phyloP scores from a whole-genome alignment of 2,888 invertebrate genomes.

The Choristoneura rosaceana region DNA sequence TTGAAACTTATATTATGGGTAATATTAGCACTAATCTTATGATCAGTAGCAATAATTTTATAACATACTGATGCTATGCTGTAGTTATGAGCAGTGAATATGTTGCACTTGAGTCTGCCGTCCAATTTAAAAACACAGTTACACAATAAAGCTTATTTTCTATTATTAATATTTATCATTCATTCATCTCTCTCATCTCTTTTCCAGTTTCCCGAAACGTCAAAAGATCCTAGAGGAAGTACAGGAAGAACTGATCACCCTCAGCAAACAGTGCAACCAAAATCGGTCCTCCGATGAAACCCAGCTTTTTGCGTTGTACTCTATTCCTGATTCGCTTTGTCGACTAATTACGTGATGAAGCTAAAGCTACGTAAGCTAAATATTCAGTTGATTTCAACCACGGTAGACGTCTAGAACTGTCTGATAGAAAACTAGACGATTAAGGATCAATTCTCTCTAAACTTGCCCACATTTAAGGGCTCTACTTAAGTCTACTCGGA shows the following conservation, averaged over 20 bases:
- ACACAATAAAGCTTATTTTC: too few species aligned
- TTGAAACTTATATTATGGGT: too few species aligned
- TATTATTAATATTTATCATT: background rate
- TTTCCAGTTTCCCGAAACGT: conserved; percentile 65
- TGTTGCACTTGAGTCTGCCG: background rate
- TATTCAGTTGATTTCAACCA: background rate
- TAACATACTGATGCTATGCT: too few species aligned
- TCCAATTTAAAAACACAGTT: background rate
- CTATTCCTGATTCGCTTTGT: conserved; percentile 73
- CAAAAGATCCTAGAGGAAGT: conserved; percentile 71
- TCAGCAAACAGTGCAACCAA: conserved; percentile 64
- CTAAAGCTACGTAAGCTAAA: background rate
- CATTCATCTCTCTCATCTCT: conserved; percentile 24
- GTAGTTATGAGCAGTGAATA: too few species aligned
- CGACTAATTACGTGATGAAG: conserved; percentile 52
- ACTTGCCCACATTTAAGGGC: too few species aligned
- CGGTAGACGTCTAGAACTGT: too few species aligned
- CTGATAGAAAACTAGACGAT: too few species aligned
- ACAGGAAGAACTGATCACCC: conserved; percentile 58
- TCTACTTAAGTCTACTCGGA: too few species aligned
- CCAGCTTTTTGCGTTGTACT: conserved; percentile 70
- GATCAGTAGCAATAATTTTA: too few species aligned
- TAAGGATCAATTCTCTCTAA: too few species aligned
- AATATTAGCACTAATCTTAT: too few species aligned
- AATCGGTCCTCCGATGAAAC: conserved; percentile 65